Evolutionary conservation across 2,888 invertebrate genomes (phyloP), one percentile per base, ranked within the genome.

Genomic region (Cephus runcator): DNA sequence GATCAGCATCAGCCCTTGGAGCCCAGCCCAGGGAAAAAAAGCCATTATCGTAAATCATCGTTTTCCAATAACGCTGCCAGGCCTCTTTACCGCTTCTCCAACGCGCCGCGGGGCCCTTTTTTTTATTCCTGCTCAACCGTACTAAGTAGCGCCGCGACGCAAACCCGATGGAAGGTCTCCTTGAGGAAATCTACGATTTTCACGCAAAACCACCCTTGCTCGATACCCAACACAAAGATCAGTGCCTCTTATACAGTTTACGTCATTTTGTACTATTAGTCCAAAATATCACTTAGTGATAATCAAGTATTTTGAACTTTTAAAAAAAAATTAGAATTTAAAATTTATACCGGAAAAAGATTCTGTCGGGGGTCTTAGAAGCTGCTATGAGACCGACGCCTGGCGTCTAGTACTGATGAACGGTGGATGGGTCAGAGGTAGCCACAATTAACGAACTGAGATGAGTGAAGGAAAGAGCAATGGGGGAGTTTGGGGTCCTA

Each of bases 21-120:
- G n/a, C 75, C 75, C 23, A 56, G 71, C 79, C 79, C 73, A 76
- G 79, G 80, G 88, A 90, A 92, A 92, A 85, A 92, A 92, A 92
- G 92, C 93, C 93, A 93, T 93, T 93, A 93, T 92, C 92, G 93
- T 93, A 93, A 93, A 93, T 93, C 93, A 93, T 93, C 93, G 92
- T 92, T 93, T 93, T 91, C 93, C 93, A 93, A 93, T 93, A 93
- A 92, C 90, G 90, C 91, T 91, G 89, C 89, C 90, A 88, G 88
- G 88, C 86, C 88, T 90, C 90, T 88, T 89, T 89, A 85, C 87
- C 86, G 85, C 83, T 81, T 85, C 80, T 81, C 80, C 76, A 15
- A 34, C 77, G 73, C 80, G 74, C 79, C 79, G 34, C 78, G 81
- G 81, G 83, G 81, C 81, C 81, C 80, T 23, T 69, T 30, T 34